Conservation (phyloP, 2,797 vertebrate species). For the Remorina albescens region DNA sequence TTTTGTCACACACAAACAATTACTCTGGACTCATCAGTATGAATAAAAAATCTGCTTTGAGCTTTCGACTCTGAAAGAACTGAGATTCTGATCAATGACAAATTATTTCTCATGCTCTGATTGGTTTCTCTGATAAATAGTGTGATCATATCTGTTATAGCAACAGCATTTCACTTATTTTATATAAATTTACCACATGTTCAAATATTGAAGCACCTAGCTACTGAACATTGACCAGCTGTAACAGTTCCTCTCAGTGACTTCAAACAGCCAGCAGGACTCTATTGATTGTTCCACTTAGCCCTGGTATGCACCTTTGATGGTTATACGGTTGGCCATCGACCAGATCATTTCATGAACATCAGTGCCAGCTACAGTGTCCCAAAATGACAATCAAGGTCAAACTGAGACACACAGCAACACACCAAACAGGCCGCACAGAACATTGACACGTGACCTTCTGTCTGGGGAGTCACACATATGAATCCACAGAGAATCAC, state of each 20-base stretch:
- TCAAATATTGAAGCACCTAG: background rate
- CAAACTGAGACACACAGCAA: slow-evolving; percentile 4
- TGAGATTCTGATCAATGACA: no score
- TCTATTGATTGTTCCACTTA: slow-evolving; percentile 79
- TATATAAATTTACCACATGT: no score
- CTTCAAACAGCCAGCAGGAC: slow-evolving; percentile 27
- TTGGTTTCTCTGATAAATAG: no score
- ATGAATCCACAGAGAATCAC: slow-evolving; percentile 17
- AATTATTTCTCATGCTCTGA: no score
- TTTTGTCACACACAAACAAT: no score
- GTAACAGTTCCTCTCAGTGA: slow-evolving; percentile 40
- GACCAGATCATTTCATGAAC: slow-evolving; percentile 27
- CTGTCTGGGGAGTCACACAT: background rate
- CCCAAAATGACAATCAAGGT: slow-evolving; percentile 31
- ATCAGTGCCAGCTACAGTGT: slow-evolving; percentile 9
- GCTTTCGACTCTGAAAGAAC: no score
- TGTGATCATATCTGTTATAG: no score
- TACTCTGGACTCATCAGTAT: no score
- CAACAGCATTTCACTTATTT: no score
- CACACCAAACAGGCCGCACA: background rate
- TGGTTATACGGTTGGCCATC: slow-evolving; percentile 58
- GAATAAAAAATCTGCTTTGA: no score
- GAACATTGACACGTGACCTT: background rate
- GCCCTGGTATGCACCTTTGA: slow-evolving; percentile 53
- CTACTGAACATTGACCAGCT: background rate